A percentile compares a stretch with the other conserved stretches of the same genome.
These are phyloP conservation scores for Dendrophyllia cribrosa DNA, from an alignment of 64 coral and sea anemone species.

Conservation along the genomic window DNA sequence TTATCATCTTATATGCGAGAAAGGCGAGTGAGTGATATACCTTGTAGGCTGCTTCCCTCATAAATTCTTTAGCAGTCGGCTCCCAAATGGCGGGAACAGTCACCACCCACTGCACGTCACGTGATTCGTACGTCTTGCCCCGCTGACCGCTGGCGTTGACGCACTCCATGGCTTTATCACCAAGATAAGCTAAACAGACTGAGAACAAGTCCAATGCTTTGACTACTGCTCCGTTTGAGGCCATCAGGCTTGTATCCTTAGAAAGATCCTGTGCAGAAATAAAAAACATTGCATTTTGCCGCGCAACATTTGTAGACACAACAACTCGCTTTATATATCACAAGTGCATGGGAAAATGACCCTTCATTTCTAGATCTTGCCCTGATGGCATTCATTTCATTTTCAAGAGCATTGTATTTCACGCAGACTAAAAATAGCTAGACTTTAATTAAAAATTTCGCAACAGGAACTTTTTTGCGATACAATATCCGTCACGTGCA, in stretches of 20 bases:
- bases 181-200: constrained; percentile 62
- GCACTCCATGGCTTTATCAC: constrained; percentile 61
- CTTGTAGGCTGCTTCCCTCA: constrained; percentile 78
- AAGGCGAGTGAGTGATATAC: not conserved
- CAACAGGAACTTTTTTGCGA: too few relatives aligned
- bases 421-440: too few relatives aligned
- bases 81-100: constrained; percentile 84
- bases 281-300: not conserved
- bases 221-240: constrained; percentile 54
- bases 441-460: too few relatives aligned
- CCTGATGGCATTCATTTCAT: too few relatives aligned
- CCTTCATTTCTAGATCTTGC: too few relatives aligned
- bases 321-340: not conserved
- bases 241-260: constrained; percentile 57
- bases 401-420: too few relatives aligned
- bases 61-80: constrained; percentile 75
- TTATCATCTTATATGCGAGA: too few relatives aligned
- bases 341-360: not conserved
- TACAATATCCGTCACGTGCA: too few relatives aligned
- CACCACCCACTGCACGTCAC: constrained; percentile 71
- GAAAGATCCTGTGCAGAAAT: constrained; percentile 15
- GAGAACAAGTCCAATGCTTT: constrained; percentile 61
- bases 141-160: constrained; percentile 56
- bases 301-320: not conserved
- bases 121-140: constrained; percentile 27